These are phyloP conservation scores for Drosophila mimica DNA, from an alignment of 2,888 invertebrate species.

Conservation along the genomic window DNA sequence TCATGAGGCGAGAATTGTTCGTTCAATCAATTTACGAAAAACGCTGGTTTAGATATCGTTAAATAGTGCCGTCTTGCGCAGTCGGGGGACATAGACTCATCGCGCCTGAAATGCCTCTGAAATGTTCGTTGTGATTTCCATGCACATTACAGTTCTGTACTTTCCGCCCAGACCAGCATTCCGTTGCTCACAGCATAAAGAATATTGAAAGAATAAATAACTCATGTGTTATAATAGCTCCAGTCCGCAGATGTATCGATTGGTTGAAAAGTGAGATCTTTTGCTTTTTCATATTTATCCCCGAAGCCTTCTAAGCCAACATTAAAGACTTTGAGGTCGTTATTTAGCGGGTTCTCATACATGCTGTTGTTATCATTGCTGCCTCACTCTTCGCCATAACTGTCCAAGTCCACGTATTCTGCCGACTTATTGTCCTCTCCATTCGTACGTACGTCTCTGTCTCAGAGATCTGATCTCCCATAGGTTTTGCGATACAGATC, in stretches of 20 bases:
- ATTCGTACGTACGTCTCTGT: too few relatives aligned
- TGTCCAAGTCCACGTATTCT: neutral
- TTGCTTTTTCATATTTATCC: neutral
- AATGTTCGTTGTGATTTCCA: neutral
- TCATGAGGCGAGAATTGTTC: too few relatives aligned
- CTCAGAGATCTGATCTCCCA: neutral
- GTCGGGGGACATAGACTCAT: neutral
- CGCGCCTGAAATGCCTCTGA: neutral
- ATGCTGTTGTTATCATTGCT: too few relatives aligned
- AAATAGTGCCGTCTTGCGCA: neutral
- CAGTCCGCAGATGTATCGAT: neutral
- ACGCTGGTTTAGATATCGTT: too few relatives aligned
- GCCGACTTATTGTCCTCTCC: neutral
- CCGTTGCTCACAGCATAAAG: neutral
- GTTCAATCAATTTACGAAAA: too few relatives aligned
- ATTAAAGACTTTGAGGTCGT: too few relatives aligned
- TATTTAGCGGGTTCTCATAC: too few relatives aligned
- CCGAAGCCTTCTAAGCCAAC: neutral
- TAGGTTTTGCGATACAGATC: neutral
- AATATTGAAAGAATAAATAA: neutral
- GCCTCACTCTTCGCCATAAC: too few relatives aligned
- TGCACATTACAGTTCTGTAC: neutral
- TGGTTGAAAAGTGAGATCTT: neutral
- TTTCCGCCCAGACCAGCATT: neutral
- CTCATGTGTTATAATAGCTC: neutral